A percentile compares a stretch with the other conserved stretches of the same genome.
phyloP scores from a whole-genome alignment of 2,888 invertebrate species.

The Deroplatys truncata region DNA sequence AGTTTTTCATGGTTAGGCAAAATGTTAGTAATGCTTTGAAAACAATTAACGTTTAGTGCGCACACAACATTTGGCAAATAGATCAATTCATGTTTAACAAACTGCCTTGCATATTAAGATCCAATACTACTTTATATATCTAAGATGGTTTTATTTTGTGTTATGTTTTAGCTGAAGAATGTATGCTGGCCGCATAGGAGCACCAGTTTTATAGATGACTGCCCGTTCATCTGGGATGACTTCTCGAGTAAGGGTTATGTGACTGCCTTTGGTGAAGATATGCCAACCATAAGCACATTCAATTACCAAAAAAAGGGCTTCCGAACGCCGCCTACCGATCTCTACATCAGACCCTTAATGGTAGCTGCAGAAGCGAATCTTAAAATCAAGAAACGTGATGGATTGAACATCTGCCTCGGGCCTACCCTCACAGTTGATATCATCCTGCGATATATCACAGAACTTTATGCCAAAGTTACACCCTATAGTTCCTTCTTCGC shows the following conservation, averaged over 20 bases:
- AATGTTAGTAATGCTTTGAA: too few species aligned
- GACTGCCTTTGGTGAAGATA: slow-evolving; percentile 79
- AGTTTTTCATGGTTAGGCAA: too few species aligned
- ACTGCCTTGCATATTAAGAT: too few species aligned
- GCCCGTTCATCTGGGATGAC: slow-evolving; percentile 73
- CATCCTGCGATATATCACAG: slow-evolving; percentile 58
- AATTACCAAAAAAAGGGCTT: slow-evolving; percentile 73
- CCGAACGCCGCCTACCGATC: slow-evolving; percentile 69
- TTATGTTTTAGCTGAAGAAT: slow-evolving; percentile 18
- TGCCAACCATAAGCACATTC: slow-evolving; percentile 67
- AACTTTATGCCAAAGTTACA: slow-evolving; percentile 62
- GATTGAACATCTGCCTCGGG: slow-evolving; percentile 57
- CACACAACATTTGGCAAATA: too few species aligned
- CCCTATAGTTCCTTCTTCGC: slow-evolving; percentile 63
- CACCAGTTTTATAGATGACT: slow-evolving; percentile 52
- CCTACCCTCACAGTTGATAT: slow-evolving; percentile 62
- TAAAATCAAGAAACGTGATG: slow-evolving; percentile 41
- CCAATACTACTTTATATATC: too few species aligned
- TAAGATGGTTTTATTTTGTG: not conserved
- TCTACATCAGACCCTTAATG: slow-evolving; percentile 72
- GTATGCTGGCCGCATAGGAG: slow-evolving; percentile 32
- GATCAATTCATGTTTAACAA: too few species aligned
- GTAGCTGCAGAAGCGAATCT: slow-evolving; percentile 49
- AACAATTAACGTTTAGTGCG: too few species aligned
- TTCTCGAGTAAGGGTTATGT: slow-evolving; percentile 67